phyloP scores from a whole-genome alignment of 2,797 vertebrate species.

The Tachyglossus aculeatus region DNA sequence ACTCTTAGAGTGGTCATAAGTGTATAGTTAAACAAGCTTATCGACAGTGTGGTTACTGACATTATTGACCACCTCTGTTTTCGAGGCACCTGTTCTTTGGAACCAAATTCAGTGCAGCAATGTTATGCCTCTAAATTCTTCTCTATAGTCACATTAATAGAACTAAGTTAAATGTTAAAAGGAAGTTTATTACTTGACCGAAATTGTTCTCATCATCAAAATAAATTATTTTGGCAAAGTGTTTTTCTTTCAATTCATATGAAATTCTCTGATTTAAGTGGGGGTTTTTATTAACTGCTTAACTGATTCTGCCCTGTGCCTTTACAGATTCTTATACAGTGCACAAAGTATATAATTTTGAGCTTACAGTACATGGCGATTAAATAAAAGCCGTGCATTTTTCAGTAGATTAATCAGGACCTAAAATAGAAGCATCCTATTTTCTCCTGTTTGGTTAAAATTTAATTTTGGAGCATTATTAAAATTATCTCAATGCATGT shows the following conservation, averaged over 20 bases:
- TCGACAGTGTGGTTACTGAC: no score
- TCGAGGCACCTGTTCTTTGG: no score
- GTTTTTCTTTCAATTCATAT: slow-evolving; percentile 40
- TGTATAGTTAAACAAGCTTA: no score
- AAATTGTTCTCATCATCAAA: slow-evolving; percentile 9
- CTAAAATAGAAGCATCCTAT: slow-evolving; percentile 44
- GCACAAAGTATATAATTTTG: slow-evolving; percentile 26
- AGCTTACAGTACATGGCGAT: background rate
- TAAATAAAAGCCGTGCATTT: slow-evolving; percentile 43
- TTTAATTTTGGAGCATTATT: slow-evolving; percentile 61
- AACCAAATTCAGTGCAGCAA: no score
- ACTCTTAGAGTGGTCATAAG: no score
- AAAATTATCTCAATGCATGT: slow-evolving; percentile 65
- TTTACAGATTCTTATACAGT: slow-evolving; percentile 24
- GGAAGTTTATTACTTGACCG: slow-evolving; percentile 9
- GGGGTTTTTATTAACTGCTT: background rate
- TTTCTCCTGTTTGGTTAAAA: slow-evolving; percentile 42
- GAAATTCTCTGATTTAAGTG: slow-evolving; percentile 28
- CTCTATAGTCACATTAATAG: no score
- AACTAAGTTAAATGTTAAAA: slow-evolving; percentile 20
- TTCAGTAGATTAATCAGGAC: slow-evolving; percentile 19
- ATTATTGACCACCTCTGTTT: no score
- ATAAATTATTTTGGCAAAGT: slow-evolving; percentile 17
- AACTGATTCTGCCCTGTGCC: slow-evolving; percentile 9
- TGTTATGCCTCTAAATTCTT: no score